Evolutionary conservation across 1,140 invertebrate genomes (phyloP).

Genomic region (Macrobrachium rosenbergii): DNA sequence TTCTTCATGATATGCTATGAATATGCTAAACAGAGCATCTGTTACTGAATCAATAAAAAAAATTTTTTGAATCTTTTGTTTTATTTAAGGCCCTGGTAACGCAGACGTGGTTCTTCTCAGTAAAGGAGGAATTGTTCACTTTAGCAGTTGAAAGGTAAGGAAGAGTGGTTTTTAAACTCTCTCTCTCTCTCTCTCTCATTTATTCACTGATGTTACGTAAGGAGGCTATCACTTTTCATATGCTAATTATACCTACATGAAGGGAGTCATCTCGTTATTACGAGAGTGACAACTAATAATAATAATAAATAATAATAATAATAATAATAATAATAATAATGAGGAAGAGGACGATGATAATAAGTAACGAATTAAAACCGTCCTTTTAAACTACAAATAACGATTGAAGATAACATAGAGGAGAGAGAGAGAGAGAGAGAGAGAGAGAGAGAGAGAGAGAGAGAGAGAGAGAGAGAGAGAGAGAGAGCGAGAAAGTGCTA

Average conservation of each 20-base stretch:
- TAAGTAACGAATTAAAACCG: neutral
- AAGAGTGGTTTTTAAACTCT: too few species aligned
- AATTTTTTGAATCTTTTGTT: neutral
- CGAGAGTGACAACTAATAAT: neutral
- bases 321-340: neutral
- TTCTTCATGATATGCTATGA: too few species aligned
- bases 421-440: slow-evolving; percentile 10
- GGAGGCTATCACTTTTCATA: too few species aligned
- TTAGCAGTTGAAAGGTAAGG: too few species aligned
- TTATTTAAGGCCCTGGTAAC: neutral
- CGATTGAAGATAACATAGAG: neutral
- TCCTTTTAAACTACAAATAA: neutral
- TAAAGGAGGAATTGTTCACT: too few species aligned
- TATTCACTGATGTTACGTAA: too few species aligned
- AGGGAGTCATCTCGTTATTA: too few species aligned
- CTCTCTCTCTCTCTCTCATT: too few species aligned
- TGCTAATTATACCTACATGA: too few species aligned
- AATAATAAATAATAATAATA: neutral
- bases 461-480: slow-evolving; percentile 44
- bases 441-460: slow-evolving; percentile 44
- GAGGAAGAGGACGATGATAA: neutral
- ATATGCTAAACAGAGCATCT: neutral
- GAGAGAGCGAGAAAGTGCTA: slow-evolving; percentile 29
- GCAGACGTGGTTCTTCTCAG: too few species aligned
- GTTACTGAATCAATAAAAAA: neutral